Evolutionary conservation across 2,888 invertebrate species (phyloP).

Genomic region (Dryobota labecula): DNA sequence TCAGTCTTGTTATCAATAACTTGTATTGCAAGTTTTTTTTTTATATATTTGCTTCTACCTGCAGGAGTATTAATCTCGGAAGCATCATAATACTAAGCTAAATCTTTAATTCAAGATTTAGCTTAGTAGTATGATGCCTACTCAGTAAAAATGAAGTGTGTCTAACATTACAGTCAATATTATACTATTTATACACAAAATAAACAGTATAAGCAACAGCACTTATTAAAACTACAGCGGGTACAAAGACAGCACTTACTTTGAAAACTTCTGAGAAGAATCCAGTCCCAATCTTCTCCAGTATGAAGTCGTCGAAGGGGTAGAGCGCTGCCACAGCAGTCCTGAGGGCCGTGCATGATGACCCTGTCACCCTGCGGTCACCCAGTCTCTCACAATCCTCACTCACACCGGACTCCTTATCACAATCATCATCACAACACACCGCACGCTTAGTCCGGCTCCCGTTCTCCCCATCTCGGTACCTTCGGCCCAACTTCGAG

Average conservation of each 20-base stretch:
- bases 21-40: conserved; percentile 5
- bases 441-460: conserved; percentile 80
- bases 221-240: neutral
- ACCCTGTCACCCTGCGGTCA: conserved; percentile 86
- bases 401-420: conserved; percentile 89
- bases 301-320: conserved; percentile 97
- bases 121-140: neutral
- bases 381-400: conserved; percentile 86
- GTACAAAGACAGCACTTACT: conserved; percentile 91
- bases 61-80: neutral
- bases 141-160: neutral
- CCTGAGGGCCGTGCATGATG: conserved; percentile 96
- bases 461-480: conserved; percentile 78
- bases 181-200: neutral
- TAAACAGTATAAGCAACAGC: neutral
- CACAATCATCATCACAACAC: conserved; percentile 88
- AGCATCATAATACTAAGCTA: too few relatives aligned
- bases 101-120: neutral
- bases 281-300: conserved; percentile 98
- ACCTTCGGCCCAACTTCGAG: conserved; percentile 82
- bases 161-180: neutral
- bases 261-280: conserved; percentile 99
- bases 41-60: neutral
- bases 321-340: conserved; percentile 98
- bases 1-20: conserved; percentile 3